phyloP scores from a whole-genome alignment of 2,113 vertebrate genomes.

The Phaethornis superciliosus region DNA sequence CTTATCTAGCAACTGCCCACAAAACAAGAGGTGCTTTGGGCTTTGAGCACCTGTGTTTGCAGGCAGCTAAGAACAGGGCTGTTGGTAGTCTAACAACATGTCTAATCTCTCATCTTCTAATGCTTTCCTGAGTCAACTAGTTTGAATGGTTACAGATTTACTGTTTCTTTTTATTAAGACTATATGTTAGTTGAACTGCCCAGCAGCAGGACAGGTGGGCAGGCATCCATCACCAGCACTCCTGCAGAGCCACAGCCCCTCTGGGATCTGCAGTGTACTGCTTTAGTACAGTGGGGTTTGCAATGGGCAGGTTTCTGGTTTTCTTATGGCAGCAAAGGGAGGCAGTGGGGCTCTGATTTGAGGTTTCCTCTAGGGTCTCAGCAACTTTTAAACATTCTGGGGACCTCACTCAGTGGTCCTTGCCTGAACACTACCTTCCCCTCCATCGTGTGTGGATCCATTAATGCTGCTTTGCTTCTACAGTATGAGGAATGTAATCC shows the following conservation, averaged over 20 bases:
- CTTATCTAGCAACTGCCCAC: neutral
- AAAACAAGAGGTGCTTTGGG: neutral
- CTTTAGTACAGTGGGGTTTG: neutral
- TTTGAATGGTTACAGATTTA: neutral
- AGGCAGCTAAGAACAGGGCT: neutral
- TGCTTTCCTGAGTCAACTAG: neutral
- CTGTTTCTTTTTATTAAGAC: neutral
- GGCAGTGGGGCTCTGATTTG: neutral
- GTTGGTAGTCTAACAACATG: neutral
- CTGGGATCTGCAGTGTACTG: neutral
- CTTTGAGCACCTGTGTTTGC: accelerated
- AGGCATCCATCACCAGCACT: neutral
- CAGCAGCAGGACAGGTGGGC: neutral
- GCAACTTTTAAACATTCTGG: neutral
- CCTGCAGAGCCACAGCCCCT: neutral
- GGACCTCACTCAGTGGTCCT: neutral
- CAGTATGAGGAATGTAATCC: neutral
- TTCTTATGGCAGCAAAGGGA: neutral
- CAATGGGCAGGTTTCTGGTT: accelerated
- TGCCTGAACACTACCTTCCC: neutral
- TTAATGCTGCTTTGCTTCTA: neutral
- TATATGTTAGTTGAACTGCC: accelerated
- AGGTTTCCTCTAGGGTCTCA: neutral
- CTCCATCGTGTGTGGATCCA: neutral
- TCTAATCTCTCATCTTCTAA: neutral